These are phyloP conservation scores for Linnaemya tessellans DNA, from an alignment of 2,888 invertebrate genomes.

Conservation along the genomic window DNA sequence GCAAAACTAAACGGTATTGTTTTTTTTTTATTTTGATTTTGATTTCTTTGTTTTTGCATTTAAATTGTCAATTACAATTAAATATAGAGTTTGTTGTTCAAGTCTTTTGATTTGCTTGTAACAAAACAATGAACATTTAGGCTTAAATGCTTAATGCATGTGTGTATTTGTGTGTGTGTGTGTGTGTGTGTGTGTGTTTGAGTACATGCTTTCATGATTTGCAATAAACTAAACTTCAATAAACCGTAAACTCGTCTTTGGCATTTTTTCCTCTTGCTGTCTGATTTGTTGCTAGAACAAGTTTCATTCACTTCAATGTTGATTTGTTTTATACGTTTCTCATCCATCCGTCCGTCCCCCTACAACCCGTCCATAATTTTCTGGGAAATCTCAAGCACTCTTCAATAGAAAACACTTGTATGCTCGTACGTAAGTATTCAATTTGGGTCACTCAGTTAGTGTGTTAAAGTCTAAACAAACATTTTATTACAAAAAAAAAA, in stretches of 20 bases:
- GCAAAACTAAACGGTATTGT: background rate
- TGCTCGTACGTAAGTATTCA: background rate
- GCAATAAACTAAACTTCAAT: constrained; percentile 54
- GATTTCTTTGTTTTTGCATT: background rate
- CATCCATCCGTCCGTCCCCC: background rate
- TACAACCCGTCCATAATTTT: constrained; percentile 6
- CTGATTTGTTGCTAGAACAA: constrained; percentile 60
- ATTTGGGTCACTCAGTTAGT: constrained; percentile 73
- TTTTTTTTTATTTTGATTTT: background rate
- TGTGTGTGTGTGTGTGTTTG: constrained; percentile 5
- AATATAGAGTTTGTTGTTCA: constrained; percentile 46
- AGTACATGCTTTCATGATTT: constrained; percentile 15
- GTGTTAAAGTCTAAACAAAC: constrained; percentile 55
- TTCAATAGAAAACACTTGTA: constrained; percentile 36
- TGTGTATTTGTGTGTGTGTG: background rate
- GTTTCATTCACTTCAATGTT: constrained; percentile 50
- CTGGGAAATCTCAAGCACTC: constrained; percentile 58
- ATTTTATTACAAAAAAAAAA: background rate
- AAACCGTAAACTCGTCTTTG: constrained; percentile 65
- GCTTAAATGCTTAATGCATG: background rate
- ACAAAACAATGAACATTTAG: constrained; percentile 32
- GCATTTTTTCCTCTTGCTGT: background rate
- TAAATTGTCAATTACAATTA: constrained; percentile 54
- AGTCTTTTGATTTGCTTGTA: constrained; percentile 52
- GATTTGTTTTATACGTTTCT: constrained; percentile 35